Conservation (phyloP, 2,888 invertebrate species). For the Parnassius glacialis region DNA sequence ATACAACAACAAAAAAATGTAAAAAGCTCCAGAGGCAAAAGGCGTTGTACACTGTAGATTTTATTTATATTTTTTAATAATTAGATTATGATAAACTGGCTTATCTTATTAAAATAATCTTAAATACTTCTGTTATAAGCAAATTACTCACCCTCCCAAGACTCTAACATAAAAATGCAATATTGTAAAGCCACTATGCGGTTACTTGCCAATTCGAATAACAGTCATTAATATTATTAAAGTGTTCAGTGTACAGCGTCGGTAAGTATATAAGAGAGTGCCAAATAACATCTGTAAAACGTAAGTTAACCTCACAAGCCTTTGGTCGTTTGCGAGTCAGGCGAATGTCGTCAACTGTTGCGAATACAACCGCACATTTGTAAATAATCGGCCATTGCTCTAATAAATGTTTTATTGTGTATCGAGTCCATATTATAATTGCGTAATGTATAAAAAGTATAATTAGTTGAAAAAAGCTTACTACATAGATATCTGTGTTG, state of each 20-base stretch:
- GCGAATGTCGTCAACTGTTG: slow-evolving; percentile 17
- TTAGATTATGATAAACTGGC: background rate
- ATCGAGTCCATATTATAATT: slow-evolving; percentile 62
- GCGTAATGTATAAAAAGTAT: slow-evolving; percentile 67
- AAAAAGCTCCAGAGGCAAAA: slow-evolving; percentile 62
- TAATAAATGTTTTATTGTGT: slow-evolving; percentile 56
- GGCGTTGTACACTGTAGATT: slow-evolving; percentile 26
- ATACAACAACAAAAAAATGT: slow-evolving; percentile 54
- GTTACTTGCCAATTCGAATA: slow-evolving; percentile 1
- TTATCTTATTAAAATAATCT: too few species aligned
- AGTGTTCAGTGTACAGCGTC: slow-evolving; percentile 13
- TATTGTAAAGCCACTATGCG: too few species aligned
- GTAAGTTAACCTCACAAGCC: background rate
- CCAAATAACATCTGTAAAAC: slow-evolving; percentile 12
- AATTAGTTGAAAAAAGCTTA: slow-evolving; percentile 75
- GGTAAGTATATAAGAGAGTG: slow-evolving; percentile 6
- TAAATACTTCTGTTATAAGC: too few species aligned
- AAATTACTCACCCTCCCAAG: too few species aligned
- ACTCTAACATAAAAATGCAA: too few species aligned
- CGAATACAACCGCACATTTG: slow-evolving; percentile 32
- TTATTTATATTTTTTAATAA: background rate
- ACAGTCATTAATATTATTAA: background rate
- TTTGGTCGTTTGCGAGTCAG: slow-evolving; percentile 10
- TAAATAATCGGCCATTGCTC: slow-evolving; percentile 57
- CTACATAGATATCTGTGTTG: slow-evolving; percentile 64